Evolutionary conservation across 1,140 invertebrate species (phyloP), one percentile per base, ranked within the genome.

Genomic region (Papilio dardanus): DNA sequence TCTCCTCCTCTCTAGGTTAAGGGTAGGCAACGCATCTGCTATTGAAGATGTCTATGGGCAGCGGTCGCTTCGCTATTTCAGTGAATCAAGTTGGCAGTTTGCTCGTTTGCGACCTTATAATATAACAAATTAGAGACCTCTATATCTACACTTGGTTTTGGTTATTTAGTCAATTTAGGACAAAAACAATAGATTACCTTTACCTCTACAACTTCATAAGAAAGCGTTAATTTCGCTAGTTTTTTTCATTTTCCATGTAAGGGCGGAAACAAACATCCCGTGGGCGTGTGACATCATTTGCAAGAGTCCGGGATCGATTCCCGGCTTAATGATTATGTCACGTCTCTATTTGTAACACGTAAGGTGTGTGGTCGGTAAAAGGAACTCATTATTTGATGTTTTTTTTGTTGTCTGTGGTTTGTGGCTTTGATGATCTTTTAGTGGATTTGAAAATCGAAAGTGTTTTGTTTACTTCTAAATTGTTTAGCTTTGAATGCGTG

Each of bases 281-380:
- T 73, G 71, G 71, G 71, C 71, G 71, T 73, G 35, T 69, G 31
- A 73, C 46, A 50, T 73, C 71, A 73, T 73, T 73, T 73, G 42
- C 71, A 5, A 5, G n/a, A 19, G 19, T 21, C 46, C 71, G 71
- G 46, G n/a, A 19, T 58, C 30, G 24, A 73, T 73, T 73, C 50
- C 71, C 71, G 16, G 10, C 28, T 30, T 19, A 46, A 46, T 73
- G 46, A 73, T 73, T 73, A 73, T 50, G 8, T 58, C 71, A 73
- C 71, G 71, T 73, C 71, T 73, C 71, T 73, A 73, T 80, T 80
- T 80, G 69, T 74, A 74, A 80, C 78, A 76, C 79, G 77, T 71
- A 31, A 71, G 19, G 31, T 76, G 74, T 76, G 75, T 71, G 75
- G 67, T 54, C 75, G 54, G 67, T 76, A 76, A 76, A 71, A 46